Conservation (phyloP, 2,113 vertebrate species). For the Nyctereutes procyonoides region DNA sequence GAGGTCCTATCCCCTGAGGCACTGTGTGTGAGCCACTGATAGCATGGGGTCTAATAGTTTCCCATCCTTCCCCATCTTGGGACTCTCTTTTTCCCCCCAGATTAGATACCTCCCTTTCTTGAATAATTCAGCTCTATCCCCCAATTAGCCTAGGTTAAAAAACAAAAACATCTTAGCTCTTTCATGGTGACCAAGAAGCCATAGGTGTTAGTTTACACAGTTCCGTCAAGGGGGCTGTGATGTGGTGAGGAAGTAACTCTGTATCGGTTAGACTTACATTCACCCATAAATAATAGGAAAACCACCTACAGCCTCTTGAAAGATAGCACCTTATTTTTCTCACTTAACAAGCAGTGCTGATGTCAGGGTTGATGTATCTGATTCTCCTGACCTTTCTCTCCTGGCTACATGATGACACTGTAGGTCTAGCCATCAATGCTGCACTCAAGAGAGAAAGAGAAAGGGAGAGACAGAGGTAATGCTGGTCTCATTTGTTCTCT, state of each 20-base stretch:
- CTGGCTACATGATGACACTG: not conserved
- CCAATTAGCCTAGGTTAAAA: not conserved
- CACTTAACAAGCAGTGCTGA: not conserved
- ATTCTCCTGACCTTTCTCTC: not conserved
- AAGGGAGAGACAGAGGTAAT: not conserved
- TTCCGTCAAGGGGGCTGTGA: not conserved
- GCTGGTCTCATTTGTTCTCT: not conserved
- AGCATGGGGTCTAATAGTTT: not conserved
- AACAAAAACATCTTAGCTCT: constrained; percentile 17
- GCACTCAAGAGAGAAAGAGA: not conserved
- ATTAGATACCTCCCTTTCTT: not conserved
- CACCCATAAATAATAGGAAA: not conserved
- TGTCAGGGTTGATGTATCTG: not conserved
- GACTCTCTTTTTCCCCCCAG: not conserved
- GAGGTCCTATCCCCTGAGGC: not conserved
- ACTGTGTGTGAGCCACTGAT: not conserved
- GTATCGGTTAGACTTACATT: not conserved
- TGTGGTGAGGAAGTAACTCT: not conserved
- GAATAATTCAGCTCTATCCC: not conserved
- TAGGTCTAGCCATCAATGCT: not conserved
- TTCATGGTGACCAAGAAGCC: not conserved
- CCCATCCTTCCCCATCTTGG: not conserved
- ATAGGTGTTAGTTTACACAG: not conserved
- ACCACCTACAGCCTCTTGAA: not conserved
- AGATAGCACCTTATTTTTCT: not conserved